Conservation (phyloP, 2,797 vertebrate genomes). For the Lepus oiostolus region DNA sequence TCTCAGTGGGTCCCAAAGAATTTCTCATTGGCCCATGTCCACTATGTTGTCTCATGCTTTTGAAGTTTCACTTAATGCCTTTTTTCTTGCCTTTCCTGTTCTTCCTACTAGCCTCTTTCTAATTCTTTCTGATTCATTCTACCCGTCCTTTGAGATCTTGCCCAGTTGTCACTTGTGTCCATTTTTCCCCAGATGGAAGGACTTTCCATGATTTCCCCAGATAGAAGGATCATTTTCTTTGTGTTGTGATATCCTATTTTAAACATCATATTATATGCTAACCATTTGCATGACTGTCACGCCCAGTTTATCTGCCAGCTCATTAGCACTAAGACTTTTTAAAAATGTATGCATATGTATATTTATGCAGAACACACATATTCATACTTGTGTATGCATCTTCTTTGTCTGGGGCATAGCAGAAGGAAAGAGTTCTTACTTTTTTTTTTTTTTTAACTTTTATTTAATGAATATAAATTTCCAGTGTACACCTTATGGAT, state of each 20-base stretch:
- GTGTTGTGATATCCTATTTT: background rate
- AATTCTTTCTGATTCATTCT: constrained; percentile 16
- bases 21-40: background rate
- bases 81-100: background rate
- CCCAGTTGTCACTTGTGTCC: background rate
- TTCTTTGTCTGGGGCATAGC: background rate
- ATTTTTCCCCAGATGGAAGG: background rate
- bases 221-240: background rate
- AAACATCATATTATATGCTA: constrained; percentile 1
- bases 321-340: constrained; percentile 6
- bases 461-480: too few relatives aligned
- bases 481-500: too few relatives aligned
- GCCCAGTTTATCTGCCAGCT: background rate
- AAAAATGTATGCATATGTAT: background rate
- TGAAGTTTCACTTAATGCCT: background rate
- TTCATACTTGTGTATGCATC: background rate
- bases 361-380: background rate
- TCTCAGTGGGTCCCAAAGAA: background rate
- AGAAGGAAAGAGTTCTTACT: background rate
- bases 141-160: background rate
- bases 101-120: background rate
- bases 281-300: background rate
- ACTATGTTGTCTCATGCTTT: background rate
- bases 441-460: too few relatives aligned
- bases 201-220: background rate